Conservation (phyloP, 2,113 vertebrate genomes). For the Tringa solitaria region DNA sequence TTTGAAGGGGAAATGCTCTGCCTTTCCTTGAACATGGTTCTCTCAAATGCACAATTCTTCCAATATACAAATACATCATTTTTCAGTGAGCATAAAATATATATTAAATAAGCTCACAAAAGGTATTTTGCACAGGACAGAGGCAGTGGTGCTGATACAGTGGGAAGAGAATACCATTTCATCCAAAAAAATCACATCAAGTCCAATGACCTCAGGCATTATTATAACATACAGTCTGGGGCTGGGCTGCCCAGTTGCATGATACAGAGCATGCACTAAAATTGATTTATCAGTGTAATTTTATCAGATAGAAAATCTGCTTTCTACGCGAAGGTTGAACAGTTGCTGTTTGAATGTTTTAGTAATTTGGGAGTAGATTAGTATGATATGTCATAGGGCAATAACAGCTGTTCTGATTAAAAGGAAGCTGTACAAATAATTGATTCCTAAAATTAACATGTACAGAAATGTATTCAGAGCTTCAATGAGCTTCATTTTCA, state of each 20-base stretch:
- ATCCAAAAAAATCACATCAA: background rate
- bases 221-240: background rate
- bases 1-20: background rate
- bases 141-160: background rate
- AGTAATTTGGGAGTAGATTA: background rate
- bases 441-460: background rate
- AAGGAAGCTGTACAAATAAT: slow-evolving; percentile 2
- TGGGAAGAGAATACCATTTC: background rate
- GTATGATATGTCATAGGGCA: background rate
- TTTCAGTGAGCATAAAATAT: background rate
- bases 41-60: background rate
- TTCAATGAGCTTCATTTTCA: background rate
- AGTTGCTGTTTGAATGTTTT: slow-evolving; percentile 13
- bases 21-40: background rate
- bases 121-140: background rate
- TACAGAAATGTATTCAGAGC: background rate
- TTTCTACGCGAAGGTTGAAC: background rate
- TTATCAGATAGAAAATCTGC: background rate
- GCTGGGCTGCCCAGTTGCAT: background rate
- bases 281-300: slow-evolving; percentile 14
- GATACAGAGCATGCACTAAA: background rate
- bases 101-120: background rate
- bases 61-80: background rate
- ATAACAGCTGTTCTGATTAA: slow-evolving; percentile 1
- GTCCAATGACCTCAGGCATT: background rate